phyloP scores from a whole-genome alignment of 2,797 vertebrate species.

The Sebastes jordani region DNA sequence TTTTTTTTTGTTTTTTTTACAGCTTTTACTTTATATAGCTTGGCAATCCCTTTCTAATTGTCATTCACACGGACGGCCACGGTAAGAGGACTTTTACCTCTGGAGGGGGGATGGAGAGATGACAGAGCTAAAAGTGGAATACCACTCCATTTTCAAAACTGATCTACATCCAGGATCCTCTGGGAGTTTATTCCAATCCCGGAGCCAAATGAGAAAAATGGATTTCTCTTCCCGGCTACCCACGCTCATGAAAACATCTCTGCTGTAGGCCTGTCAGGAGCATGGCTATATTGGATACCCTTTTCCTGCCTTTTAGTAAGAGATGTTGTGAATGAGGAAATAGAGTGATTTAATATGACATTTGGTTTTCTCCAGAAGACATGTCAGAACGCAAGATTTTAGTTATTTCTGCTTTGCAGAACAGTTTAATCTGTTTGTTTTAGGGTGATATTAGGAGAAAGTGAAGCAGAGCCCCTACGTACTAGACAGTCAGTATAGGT shows the following conservation, averaged over 20 bases:
- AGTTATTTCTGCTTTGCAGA: background rate
- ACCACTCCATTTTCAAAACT: conserved; percentile 40
- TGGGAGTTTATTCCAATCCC: conserved; percentile 38
- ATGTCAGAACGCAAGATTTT: background rate
- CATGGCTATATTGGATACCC: background rate
- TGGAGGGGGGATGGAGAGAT: conserved; percentile 16
- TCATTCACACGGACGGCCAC: background rate
- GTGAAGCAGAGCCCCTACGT: background rate
- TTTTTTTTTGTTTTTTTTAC: background rate
- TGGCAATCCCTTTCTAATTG: conserved; percentile 25
- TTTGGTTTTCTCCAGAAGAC: background rate
- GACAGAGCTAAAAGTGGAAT: conserved; percentile 39
- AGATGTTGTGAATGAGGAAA: no score
- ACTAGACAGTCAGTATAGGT: background rate
- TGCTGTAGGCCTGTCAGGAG: conserved; percentile 8
- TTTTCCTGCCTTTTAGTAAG: no score
- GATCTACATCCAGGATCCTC: conserved; percentile 35
- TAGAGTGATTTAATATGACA: no score
- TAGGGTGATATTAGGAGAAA: background rate
- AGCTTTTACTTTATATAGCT: conserved; percentile 11
- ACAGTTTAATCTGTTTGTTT: background rate
- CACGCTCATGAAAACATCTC: conserved; percentile 38
- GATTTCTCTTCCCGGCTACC: conserved; percentile 40
- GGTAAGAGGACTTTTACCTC: conserved; percentile 10
- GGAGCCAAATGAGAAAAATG: conserved; percentile 59